phyloP scores from a whole-genome alignment of 1,140 invertebrate species.

The Reticulitermes speratus region DNA sequence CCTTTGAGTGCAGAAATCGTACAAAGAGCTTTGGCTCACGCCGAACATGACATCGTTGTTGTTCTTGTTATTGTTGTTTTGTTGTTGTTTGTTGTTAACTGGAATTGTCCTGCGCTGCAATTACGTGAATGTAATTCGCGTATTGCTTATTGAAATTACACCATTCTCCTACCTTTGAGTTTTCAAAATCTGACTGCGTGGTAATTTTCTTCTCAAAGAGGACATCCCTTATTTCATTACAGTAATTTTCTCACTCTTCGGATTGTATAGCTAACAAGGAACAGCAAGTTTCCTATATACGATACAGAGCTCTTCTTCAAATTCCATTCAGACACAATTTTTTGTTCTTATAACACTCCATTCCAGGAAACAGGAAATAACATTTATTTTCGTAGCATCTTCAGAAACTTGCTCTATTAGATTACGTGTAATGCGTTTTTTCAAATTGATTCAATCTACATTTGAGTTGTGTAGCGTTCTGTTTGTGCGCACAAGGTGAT shows the following conservation, averaged over 20 bases:
- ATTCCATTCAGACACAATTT: not conserved
- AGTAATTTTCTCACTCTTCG: not conserved
- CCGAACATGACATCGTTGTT: too few species aligned
- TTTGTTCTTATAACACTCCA: not conserved
- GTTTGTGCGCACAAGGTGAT: not conserved
- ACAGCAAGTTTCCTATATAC: not conserved
- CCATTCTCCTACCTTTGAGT: not conserved
- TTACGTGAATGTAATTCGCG: too few species aligned
- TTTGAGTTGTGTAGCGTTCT: not conserved
- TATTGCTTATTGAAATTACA: too few species aligned
- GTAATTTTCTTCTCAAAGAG: not conserved
- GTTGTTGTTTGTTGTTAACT: too few species aligned
- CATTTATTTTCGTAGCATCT: not conserved
- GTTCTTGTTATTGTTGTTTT: too few species aligned
- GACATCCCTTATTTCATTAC: not conserved
- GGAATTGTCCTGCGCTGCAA: too few species aligned
- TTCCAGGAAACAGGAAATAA: not conserved
- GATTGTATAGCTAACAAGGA: not conserved
- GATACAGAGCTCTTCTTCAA: not conserved
- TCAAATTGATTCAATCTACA: not conserved
- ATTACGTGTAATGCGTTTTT: conserved; percentile 7
- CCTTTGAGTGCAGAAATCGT: too few species aligned
- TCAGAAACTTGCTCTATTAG: not conserved
- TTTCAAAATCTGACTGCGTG: not conserved
- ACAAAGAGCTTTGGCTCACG: too few species aligned